Conservation (phyloP, 2,888 invertebrate genomes). For the Cheilosia grossa region DNA sequence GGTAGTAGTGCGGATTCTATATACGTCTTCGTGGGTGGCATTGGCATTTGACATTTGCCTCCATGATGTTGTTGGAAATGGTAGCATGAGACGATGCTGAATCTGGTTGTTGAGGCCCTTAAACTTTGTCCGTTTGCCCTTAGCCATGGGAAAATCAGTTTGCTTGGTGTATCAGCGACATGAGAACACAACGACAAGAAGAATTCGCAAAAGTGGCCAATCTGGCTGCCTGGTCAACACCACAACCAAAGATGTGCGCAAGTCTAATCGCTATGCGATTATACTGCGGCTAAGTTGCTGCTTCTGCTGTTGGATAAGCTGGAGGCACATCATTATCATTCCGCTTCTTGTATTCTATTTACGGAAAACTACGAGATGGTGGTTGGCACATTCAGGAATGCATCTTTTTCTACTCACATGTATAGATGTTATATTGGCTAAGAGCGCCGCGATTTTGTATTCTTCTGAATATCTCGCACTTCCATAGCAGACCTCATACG, state of each 20-base stretch:
- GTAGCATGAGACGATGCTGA: slow-evolving; percentile 11
- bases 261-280: slow-evolving; percentile 59
- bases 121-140: slow-evolving; percentile 47
- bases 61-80: neutral
- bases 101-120: slow-evolving; percentile 41
- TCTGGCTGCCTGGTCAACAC: slow-evolving; percentile 59
- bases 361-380: neutral
- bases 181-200: slow-evolving; percentile 16
- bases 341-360: slow-evolving; percentile 11
- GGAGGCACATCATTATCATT: slow-evolving; percentile 53
- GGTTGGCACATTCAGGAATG: too few species aligned
- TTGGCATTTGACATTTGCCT: slow-evolving; percentile 10
- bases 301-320: slow-evolving; percentile 44
- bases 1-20: slow-evolving; percentile 13
- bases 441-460: too few species aligned
- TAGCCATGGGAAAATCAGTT: slow-evolving; percentile 41
- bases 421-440: too few species aligned
- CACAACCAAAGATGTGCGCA: slow-evolving; percentile 48
- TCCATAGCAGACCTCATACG: too few species aligned
- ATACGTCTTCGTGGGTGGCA: slow-evolving; percentile 48
- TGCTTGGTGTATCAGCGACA: neutral
- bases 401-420: too few species aligned
- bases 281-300: slow-evolving; percentile 41
- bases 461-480: too few species aligned
- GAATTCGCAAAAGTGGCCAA: slow-evolving; percentile 59